Percentiles rank a stretch among this genome's conserved stretches.
Conservation (phyloP, 1,140 invertebrate species). For the Musca domestica region DNA sequence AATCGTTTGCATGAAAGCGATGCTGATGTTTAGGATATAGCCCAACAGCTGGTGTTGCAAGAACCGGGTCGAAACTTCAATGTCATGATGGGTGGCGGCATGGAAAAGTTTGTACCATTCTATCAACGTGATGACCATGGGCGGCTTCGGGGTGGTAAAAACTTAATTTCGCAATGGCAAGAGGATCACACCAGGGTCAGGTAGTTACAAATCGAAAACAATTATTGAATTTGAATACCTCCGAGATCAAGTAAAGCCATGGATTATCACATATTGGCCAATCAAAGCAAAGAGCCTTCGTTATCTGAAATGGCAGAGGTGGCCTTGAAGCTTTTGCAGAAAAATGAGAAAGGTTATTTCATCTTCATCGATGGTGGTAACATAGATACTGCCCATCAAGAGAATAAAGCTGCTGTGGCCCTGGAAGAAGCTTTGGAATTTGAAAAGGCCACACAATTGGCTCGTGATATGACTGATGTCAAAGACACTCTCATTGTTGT, state of each 20-base stretch:
- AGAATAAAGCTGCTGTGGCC: slow-evolving; percentile 61
- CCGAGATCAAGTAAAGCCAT: slow-evolving; percentile 51
- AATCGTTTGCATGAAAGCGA: slow-evolving; percentile 78
- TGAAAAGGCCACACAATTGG: slow-evolving; percentile 64
- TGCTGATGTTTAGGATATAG: slow-evolving; percentile 60
- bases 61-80: slow-evolving; percentile 60
- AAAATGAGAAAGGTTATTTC: slow-evolving; percentile 66
- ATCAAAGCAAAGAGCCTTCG: slow-evolving; percentile 62
- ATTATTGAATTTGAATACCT: slow-evolving; percentile 46
- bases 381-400: slow-evolving; percentile 74
- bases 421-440: slow-evolving; percentile 69
- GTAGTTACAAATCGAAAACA: slow-evolving; percentile 66
- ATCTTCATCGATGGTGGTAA: slow-evolving; percentile 66
- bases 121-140: slow-evolving; percentile 57
- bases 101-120: slow-evolving; percentile 60
- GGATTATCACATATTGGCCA: slow-evolving; percentile 58
- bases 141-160: slow-evolving; percentile 55
- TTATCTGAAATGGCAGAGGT: slow-evolving; percentile 73
- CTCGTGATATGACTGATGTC: slow-evolving; percentile 58
- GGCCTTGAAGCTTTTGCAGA: slow-evolving; percentile 69
- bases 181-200: slow-evolving; percentile 40
- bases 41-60: slow-evolving; percentile 65
- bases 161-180: slow-evolving; percentile 58
- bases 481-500: slow-evolving; percentile 69
- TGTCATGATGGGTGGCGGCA: slow-evolving; percentile 70